A percentile compares a stretch with the other conserved stretches of the same genome.
These are phyloP conservation scores for Rhorus exstirpatorius DNA, from an alignment of 2,888 invertebrate species.

Conservation along the genomic window DNA sequence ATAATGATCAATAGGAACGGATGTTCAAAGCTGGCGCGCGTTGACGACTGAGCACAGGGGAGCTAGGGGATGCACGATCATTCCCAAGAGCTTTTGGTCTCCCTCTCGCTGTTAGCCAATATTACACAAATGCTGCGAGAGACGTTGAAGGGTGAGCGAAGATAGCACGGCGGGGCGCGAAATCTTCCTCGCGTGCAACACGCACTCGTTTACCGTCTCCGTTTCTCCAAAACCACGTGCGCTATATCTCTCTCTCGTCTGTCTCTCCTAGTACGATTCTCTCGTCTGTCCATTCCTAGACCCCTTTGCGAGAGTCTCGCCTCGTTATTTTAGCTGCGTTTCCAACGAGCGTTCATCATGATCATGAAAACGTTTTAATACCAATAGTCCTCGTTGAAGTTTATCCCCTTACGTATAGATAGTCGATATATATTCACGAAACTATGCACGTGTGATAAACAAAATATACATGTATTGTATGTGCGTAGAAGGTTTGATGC, in stretches of 20 bases:
- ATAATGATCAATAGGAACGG: conserved; percentile 69
- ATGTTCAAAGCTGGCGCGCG: conserved; percentile 65
- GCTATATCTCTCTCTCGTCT: conserved; percentile 24
- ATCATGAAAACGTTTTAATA: conserved; percentile 63
- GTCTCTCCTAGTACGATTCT: conserved; percentile 20
- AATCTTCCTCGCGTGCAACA: conserved; percentile 68
- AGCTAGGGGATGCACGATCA: not conserved
- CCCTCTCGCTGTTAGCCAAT: conserved; percentile 29
- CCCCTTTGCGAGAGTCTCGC: conserved; percentile 31
- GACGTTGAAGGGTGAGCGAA: conserved; percentile 18
- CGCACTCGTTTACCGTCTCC: conserved; percentile 66
- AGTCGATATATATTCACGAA: conserved; percentile 18
- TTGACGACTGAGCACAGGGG: conserved; percentile 28
- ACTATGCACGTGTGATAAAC: not conserved
- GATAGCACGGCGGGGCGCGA: conserved; percentile 58
- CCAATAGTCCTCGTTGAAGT: conserved; percentile 19
- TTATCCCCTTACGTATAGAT: conserved; percentile 32
- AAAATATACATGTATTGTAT: conserved; percentile 5
- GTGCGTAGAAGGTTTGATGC: too few species aligned
- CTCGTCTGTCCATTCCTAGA: conserved; percentile 23
- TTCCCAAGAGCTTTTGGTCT: conserved; percentile 6
- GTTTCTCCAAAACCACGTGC: conserved; percentile 36
- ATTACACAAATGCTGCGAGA: conserved; percentile 27
- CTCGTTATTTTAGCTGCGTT: conserved; percentile 28
- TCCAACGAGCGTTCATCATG: conserved; percentile 48